These are phyloP conservation scores for Apoda limacodes DNA, from an alignment of 2,888 invertebrate species.

Conservation along the genomic window DNA sequence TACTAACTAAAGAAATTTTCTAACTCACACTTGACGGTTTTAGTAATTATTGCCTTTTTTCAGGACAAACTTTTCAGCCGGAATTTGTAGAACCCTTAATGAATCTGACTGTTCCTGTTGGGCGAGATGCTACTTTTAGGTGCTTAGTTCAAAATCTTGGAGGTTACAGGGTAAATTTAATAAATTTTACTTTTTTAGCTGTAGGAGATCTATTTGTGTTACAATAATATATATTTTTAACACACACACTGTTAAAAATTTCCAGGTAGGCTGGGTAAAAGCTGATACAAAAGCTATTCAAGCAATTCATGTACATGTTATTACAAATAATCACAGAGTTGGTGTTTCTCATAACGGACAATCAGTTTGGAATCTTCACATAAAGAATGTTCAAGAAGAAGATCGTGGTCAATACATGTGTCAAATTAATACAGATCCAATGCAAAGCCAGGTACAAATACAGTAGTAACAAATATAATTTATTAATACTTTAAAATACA, in stretches of 20 bases:
- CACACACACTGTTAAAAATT: conserved; percentile 3
- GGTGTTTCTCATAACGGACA: conserved; percentile 88
- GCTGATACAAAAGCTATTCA: conserved; percentile 94
- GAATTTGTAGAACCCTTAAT: conserved; percentile 86
- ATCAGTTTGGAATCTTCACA: conserved; percentile 90
- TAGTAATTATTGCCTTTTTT: no score
- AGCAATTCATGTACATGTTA: conserved; percentile 92
- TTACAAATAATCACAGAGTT: conserved; percentile 90
- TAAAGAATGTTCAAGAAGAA: conserved; percentile 86
- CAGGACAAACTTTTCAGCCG: conserved; percentile 83
- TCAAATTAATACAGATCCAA: conserved; percentile 94
- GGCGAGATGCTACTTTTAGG: conserved; percentile 88
- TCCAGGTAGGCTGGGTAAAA: conserved; percentile 93
- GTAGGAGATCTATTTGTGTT: conserved; percentile 4
- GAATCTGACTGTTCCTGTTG: conserved; percentile 86
- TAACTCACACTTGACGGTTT: not conserved
- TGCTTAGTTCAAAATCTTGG: conserved; percentile 89
- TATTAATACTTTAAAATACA: conserved; percentile 7
- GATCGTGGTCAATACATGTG: conserved; percentile 94
- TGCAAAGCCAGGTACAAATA: conserved; percentile 94
- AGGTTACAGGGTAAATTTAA: conserved; percentile 83
- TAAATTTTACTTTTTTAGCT: no score
- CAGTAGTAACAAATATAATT: no score
- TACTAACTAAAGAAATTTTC: no score
- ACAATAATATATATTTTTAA: conserved; percentile 3